Evolutionary conservation across 2,113 vertebrate species (phyloP).

Genomic region (Gobio gobio): DNA sequence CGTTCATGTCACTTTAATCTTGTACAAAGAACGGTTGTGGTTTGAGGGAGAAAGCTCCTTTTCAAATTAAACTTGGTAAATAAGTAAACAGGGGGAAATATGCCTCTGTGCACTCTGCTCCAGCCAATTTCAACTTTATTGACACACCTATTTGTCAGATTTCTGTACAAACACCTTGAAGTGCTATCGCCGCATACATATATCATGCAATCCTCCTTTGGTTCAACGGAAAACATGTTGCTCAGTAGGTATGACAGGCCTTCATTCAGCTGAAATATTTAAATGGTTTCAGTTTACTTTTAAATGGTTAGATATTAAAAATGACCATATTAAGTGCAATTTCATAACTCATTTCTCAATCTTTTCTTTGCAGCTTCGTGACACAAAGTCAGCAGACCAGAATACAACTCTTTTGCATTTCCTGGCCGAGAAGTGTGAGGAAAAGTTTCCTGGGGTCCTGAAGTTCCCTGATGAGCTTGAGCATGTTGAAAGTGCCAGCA

Average conservation of each 20-base stretch:
- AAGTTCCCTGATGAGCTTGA: slow-evolving; percentile 93
- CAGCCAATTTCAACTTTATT: slow-evolving; percentile 48
- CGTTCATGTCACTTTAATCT: slow-evolving; percentile 29
- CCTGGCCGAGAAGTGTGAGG: slow-evolving; percentile 90
- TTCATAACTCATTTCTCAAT: slow-evolving; percentile 26
- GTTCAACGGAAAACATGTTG: no score
- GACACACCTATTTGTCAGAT: slow-evolving; percentile 55
- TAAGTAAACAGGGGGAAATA: slow-evolving; percentile 32
- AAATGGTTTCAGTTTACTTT: background rate
- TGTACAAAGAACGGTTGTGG: slow-evolving; percentile 29
- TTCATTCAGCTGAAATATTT: no score
- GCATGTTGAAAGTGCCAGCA: slow-evolving; percentile 93
- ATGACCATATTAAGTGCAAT: background rate
- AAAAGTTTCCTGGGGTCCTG: slow-evolving; percentile 82
- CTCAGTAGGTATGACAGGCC: no score
- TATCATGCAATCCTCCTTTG: slow-evolving; percentile 21
- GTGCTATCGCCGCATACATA: slow-evolving; percentile 39
- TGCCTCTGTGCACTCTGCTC: slow-evolving; percentile 30
- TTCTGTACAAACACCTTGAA: slow-evolving; percentile 48
- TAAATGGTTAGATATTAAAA: background rate
- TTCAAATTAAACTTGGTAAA: slow-evolving; percentile 43
- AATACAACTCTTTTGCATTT: slow-evolving; percentile 92
- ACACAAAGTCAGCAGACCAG: slow-evolving; percentile 92
- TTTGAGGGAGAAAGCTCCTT: slow-evolving; percentile 10
- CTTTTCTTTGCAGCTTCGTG: slow-evolving; percentile 81